phyloP scores from a whole-genome alignment of 2,797 vertebrate species.

The Coilia nasus region DNA sequence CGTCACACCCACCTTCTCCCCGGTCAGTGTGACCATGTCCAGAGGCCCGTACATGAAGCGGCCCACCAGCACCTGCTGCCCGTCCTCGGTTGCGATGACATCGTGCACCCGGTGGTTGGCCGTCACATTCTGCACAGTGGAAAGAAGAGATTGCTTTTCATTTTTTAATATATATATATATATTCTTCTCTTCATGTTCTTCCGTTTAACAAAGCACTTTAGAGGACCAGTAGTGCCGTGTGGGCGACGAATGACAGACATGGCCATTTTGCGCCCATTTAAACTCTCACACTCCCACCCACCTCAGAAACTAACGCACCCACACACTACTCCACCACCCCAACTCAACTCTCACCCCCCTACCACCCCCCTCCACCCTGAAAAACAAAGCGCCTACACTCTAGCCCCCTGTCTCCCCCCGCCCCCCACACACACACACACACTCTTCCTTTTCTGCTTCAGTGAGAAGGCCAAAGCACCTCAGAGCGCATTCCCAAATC shows the following conservation, averaged over 20 bases:
- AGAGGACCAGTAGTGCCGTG: background rate
- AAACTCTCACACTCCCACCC: too few relatives aligned
- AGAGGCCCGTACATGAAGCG: slow-evolving; percentile 98
- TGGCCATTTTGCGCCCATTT: too few relatives aligned
- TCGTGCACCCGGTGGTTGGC: slow-evolving; percentile 96
- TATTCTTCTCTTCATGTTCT: too few relatives aligned
- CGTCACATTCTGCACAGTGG: slow-evolving; percentile 86
- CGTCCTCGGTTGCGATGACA: slow-evolving; percentile 89
- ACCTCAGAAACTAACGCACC: too few relatives aligned
- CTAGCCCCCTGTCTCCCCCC: slow-evolving; percentile 35
- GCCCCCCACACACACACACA: slow-evolving; percentile 15
- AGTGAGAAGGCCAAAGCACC: slow-evolving; percentile 37
- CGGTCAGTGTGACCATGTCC: slow-evolving; percentile 97
- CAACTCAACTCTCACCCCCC: too few relatives aligned
- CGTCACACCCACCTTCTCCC: slow-evolving; percentile 86
- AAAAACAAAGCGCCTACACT: slow-evolving; percentile 26
- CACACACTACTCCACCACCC: too few relatives aligned
- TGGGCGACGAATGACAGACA: too few relatives aligned
- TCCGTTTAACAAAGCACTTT: too few relatives aligned
- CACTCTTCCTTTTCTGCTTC: slow-evolving; percentile 41
- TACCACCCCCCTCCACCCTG: too few relatives aligned
- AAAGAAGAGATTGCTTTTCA: background rate
- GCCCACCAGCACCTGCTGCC: slow-evolving; percentile 89
- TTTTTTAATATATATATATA: too few relatives aligned
- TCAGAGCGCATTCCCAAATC: slow-evolving; percentile 55